These are phyloP conservation scores for Oostethus manadensis DNA, from an alignment of 2,113 vertebrate genomes.

Conservation along the genomic window DNA sequence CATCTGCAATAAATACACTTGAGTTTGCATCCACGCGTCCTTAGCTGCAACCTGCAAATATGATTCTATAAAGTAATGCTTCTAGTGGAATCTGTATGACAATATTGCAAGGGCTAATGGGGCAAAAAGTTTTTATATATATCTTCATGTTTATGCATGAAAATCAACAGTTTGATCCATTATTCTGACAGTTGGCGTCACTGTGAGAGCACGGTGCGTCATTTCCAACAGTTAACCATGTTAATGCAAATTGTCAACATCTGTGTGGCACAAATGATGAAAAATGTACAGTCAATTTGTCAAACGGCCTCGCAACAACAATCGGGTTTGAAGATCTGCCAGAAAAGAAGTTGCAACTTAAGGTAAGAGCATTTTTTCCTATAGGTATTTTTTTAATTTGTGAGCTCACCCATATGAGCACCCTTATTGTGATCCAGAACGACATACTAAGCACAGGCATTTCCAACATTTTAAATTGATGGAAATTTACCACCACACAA, in stretches of 20 bases:
- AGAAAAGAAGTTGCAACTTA: conserved; percentile 13
- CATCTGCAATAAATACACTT: too few relatives aligned
- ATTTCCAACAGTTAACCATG: neutral
- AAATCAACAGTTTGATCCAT: neutral
- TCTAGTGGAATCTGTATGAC: too few relatives aligned
- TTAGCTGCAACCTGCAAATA: too few relatives aligned
- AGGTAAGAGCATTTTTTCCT: neutral
- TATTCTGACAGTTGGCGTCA: neutral
- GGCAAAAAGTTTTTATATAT: neutral
- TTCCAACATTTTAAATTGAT: neutral
- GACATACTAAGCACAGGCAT: neutral
- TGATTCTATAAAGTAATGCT: too few relatives aligned
- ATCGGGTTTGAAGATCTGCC: conserved; percentile 33
- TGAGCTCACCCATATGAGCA: too few relatives aligned
- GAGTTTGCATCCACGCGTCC: too few relatives aligned
- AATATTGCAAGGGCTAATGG: neutral
- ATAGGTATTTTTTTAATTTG: too few relatives aligned
- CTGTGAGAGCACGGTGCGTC: neutral
- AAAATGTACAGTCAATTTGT: conserved; percentile 43
- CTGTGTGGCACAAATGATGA: neutral
- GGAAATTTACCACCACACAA: too few relatives aligned
- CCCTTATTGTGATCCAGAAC: neutral
- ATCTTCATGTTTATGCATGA: too few relatives aligned
- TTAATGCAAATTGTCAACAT: neutral
- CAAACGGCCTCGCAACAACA: conserved; percentile 18